Evolutionary conservation across 1,140 invertebrate species (phyloP).

Genomic region (Aethina tumida): DNA sequence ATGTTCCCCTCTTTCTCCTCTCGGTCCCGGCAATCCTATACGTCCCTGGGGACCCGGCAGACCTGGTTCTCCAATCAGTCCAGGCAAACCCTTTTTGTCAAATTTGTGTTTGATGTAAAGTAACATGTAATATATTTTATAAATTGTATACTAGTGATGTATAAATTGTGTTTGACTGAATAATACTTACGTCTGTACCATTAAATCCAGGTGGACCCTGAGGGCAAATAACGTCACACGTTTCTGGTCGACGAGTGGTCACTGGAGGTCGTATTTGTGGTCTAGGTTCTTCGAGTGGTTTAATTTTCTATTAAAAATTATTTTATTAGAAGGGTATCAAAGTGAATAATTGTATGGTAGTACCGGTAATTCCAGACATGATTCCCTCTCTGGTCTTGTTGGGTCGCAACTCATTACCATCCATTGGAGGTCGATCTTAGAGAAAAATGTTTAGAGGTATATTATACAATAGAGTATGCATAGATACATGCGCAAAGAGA

Average conservation of each 20-base stretch:
- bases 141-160: too few relatives aligned
- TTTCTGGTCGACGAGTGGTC: slow-evolving; percentile 4
- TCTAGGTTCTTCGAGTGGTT: background rate
- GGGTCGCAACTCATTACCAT: slow-evolving; percentile 71
- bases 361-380: slow-evolving; percentile 59
- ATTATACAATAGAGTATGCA: background rate
- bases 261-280: slow-evolving; percentile 1
- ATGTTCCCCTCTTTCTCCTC: slow-evolving; percentile 29
- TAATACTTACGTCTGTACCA: slow-evolving; percentile 41
- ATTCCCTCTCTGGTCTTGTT: slow-evolving; percentile 54
- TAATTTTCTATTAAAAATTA: slow-evolving; percentile 10
- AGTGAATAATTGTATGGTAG: background rate
- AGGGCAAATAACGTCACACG: slow-evolving; percentile 41
- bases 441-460: slow-evolving; percentile 15
- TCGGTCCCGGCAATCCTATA: slow-evolving; percentile 28
- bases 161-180: background rate
- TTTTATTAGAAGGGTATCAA: background rate
- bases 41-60: slow-evolving; percentile 28
- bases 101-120: background rate
- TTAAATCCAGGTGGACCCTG: slow-evolving; percentile 49
- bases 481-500: background rate
- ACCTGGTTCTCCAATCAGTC: slow-evolving; percentile 27
- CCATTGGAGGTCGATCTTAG: slow-evolving; percentile 70
- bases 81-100: slow-evolving; percentile 14
- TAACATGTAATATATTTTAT: slow-evolving; percentile 1